These are phyloP conservation scores for Centropus bengalensis DNA, from an alignment of 2,113 vertebrate species.

Conservation along the genomic window DNA sequence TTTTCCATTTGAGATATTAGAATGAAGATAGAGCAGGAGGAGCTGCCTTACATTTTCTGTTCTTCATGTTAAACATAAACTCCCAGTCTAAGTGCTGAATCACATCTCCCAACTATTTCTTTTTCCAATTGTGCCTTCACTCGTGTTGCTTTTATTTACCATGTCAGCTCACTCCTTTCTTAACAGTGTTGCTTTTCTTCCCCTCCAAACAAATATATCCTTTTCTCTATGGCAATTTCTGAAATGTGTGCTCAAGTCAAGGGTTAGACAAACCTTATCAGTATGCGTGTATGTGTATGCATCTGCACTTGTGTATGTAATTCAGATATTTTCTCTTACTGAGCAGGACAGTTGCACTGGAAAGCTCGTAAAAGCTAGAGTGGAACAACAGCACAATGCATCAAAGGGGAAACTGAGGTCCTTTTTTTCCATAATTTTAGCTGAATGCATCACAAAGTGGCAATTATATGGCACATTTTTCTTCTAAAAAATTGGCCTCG, in stretches of 20 bases:
- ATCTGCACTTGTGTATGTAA: slow-evolving; percentile 24
- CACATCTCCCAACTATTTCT: slow-evolving; percentile 23
- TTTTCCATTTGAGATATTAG: neutral
- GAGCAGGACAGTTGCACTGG: neutral
- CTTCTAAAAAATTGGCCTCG: slow-evolving; percentile 63
- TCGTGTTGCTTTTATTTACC: slow-evolving; percentile 51
- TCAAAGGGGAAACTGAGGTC: slow-evolving; percentile 5
- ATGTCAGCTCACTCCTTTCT: neutral
- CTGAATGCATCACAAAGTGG: slow-evolving; percentile 62
- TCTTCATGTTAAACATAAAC: slow-evolving; percentile 21
- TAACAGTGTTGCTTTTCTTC: slow-evolving; percentile 45
- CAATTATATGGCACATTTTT: slow-evolving; percentile 71
- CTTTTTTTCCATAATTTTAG: slow-evolving; percentile 57
- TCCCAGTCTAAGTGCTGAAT: slow-evolving; percentile 24
- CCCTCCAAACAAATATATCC: slow-evolving; percentile 32
- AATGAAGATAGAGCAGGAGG: neutral
- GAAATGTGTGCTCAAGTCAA: slow-evolving; percentile 46
- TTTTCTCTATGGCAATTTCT: slow-evolving; percentile 52
- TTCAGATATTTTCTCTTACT: slow-evolving; percentile 63
- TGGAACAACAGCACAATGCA: slow-evolving; percentile 46
- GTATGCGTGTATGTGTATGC: neutral
- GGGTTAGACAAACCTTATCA: slow-evolving; percentile 60
- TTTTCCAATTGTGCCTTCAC: slow-evolving; percentile 30
- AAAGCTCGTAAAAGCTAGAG: slow-evolving; percentile 22
- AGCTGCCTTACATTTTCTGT: neutral